Conservation (phyloP, 2,888 invertebrate genomes). For the Lasioglossum calceatum region DNA sequence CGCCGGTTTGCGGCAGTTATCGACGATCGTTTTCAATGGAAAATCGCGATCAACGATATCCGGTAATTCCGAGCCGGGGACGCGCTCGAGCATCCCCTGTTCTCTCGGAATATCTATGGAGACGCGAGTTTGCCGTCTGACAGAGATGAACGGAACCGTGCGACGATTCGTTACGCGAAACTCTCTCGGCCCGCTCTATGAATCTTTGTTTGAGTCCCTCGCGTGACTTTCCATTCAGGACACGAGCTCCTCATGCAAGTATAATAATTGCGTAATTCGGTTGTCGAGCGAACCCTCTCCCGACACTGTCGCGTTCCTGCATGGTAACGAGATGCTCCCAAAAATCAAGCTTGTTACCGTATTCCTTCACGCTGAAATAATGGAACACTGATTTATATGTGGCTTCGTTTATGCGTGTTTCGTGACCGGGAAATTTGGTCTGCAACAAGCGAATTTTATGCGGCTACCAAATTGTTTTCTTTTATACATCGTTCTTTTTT, state of each 20-base stretch:
- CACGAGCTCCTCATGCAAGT: slow-evolving; percentile 37
- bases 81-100: neutral
- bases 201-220: slow-evolving; percentile 52
- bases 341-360: neutral
- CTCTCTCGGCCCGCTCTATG: slow-evolving; percentile 31
- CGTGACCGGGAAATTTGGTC: neutral
- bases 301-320: slow-evolving; percentile 1
- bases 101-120: slow-evolving; percentile 14
- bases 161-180: slow-evolving; percentile 56
- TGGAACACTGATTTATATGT: neutral
- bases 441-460: neutral
- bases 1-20: slow-evolving; percentile 13
- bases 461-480: neutral
- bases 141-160: slow-evolving; percentile 30
- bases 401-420: neutral
- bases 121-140: slow-evolving; percentile 19
- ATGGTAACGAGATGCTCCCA: neutral
- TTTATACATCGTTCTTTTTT: neutral
- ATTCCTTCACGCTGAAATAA: neutral
- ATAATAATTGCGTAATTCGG: slow-evolving; percentile 36
- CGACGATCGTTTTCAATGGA: slow-evolving; percentile 16
- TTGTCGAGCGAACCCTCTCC: neutral
- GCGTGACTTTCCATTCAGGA: slow-evolving; percentile 32
- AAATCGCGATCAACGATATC: slow-evolving; percentile 28
- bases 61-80: slow-evolving; percentile 1